These are phyloP conservation scores for Brachystomella parvula DNA, from an alignment of 1,140 invertebrate genomes.

Conservation along the genomic window DNA sequence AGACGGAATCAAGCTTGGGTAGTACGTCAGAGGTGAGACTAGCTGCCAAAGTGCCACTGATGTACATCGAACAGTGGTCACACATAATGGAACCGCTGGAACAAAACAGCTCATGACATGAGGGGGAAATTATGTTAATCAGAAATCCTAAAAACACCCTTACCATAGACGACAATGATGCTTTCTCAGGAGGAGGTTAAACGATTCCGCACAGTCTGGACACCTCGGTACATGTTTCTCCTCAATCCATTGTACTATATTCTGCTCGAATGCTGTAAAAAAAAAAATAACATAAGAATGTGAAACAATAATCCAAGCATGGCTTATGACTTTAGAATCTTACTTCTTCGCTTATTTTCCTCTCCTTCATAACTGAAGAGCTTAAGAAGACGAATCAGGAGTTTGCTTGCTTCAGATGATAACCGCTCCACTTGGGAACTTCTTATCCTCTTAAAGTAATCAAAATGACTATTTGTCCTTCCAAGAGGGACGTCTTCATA, in stretches of 20 bases:
- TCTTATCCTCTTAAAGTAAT: slow-evolving; percentile 1
- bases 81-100: slow-evolving; percentile 10
- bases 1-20: background rate
- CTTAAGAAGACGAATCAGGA: slow-evolving; percentile 10
- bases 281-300: background rate
- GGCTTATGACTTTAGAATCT: background rate
- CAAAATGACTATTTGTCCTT: background rate
- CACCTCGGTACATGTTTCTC: slow-evolving; percentile 10
- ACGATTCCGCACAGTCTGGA: slow-evolving; percentile 11
- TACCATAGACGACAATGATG: slow-evolving; percentile 16
- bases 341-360: slow-evolving; percentile 9
- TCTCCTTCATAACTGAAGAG: slow-evolving; percentile 6
- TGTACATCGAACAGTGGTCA: slow-evolving; percentile 10
- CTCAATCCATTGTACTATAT: slow-evolving; percentile 6
- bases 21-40: background rate
- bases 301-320: background rate
- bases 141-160: background rate
- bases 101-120: too few relatives aligned
- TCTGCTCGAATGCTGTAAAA: slow-evolving; percentile 7
- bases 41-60: background rate
- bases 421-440: background rate
- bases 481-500: slow-evolving; percentile 1
- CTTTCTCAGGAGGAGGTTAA: slow-evolving; percentile 4
- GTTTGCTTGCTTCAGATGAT: slow-evolving; percentile 8
- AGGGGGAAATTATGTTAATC: background rate